phyloP scores from a whole-genome alignment of 2,888 invertebrate genomes.

The Oasisia sp. region DNA sequence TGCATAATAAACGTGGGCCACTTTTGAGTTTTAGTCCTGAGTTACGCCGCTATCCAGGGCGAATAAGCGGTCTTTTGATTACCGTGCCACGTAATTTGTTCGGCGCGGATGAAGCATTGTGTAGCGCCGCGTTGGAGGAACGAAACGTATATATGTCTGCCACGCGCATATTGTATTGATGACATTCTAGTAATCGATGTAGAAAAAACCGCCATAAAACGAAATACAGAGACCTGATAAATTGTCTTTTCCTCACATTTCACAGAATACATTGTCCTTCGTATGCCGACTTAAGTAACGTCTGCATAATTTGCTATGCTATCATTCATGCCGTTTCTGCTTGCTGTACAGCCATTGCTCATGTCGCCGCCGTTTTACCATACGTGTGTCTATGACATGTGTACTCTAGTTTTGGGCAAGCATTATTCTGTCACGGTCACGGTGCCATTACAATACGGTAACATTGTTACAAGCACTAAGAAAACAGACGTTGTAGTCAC shows the following conservation, averaged over 20 bases:
- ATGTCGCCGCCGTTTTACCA: too few species aligned
- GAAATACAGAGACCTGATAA: background rate
- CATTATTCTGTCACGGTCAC: background rate
- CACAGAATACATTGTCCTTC: background rate
- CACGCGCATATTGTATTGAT: background rate
- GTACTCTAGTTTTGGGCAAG: background rate
- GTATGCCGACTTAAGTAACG: too few species aligned
- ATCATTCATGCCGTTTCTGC: too few species aligned
- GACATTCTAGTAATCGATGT: background rate
- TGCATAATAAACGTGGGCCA: background rate
- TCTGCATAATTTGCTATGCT: too few species aligned
- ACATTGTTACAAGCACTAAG: background rate
- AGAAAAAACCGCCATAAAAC: background rate
- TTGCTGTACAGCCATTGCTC: too few species aligned
- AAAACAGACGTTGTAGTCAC: background rate
- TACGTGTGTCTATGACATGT: too few species aligned
- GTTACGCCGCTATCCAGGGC: background rate
- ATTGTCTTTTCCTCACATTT: background rate
- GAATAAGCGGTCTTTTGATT: too few species aligned
- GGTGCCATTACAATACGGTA: background rate
- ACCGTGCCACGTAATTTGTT: too few species aligned
- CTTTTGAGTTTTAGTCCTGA: background rate
- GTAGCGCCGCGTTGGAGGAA: too few species aligned
- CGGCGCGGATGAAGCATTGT: too few species aligned
- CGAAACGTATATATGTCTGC: background rate